Conservation (phyloP, 2,797 vertebrate genomes). For the Mormyrops boulengeri region DNA sequence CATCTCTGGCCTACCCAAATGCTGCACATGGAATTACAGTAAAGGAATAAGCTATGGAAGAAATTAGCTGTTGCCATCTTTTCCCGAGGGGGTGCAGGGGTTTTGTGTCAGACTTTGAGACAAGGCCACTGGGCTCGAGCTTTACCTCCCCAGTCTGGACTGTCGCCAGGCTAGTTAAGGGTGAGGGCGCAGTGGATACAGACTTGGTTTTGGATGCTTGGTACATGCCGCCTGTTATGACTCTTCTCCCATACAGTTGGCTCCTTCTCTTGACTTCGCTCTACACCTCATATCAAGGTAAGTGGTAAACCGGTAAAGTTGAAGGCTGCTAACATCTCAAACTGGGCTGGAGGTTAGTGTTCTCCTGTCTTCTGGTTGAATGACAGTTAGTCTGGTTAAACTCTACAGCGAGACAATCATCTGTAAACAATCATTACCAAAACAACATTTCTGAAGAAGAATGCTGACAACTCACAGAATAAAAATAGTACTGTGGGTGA, state of each 20-base stretch:
- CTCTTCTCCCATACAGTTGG: neutral
- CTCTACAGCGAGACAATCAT: neutral
- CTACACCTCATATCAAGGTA: neutral
- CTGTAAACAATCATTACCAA: neutral
- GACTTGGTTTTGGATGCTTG: neutral
- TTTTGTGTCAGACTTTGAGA: neutral
- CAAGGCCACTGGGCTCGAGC: neutral
- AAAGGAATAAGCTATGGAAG: neutral
- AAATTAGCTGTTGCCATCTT: neutral
- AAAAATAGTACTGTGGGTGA: neutral
- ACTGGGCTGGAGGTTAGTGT: neutral
- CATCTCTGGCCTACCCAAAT: neutral
- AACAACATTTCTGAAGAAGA: neutral
- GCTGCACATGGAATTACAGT: neutral
- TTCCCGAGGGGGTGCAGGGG: neutral
- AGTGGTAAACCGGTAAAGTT: neutral
- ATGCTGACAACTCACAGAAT: neutral
- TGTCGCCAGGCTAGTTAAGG: neutral
- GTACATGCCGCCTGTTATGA: neutral
- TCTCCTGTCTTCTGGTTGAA: neutral
- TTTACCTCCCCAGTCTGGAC: neutral
- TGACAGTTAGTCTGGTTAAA: neutral
- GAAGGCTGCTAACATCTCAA: neutral
- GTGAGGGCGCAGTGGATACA: neutral
- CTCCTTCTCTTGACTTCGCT: neutral